Evolutionary conservation across 1,140 invertebrate genomes (phyloP), one percentile per base, ranked within the genome.

Genomic region (Coenobita brevimanus): DNA sequence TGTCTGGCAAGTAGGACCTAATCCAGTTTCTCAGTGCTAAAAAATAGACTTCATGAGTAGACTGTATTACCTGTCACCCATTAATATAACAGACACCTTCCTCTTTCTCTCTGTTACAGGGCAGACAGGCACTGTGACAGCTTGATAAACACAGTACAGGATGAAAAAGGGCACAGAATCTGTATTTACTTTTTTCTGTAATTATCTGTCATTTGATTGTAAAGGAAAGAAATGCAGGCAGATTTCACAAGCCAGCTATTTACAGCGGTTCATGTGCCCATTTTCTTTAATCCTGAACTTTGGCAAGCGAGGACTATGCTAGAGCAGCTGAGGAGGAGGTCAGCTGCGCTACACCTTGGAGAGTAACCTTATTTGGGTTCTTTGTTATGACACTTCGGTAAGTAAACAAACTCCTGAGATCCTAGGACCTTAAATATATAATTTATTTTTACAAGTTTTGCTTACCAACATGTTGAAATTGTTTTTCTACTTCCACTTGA

Each of bases 191-290:
- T 41, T 75, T 86, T 64, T 75, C 85, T 80, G 79, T 87, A 76
- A 80, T 87, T 64, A 87, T 80, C 76, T 87, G 85, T 81, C 85
- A 87, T 87, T 87, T 86, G 83, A 79, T n/a, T n/a, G n/a, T n/a
- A n/a, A n/a, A n/a, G 38, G 41, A 17, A 10, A 57, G 79, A 79
- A 86, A 57, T 86, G 67, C 83, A 86, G 83, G 83, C 83, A 79
- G 83, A 86, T 69, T 86, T n/a, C 75, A 86, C 75, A 78, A 67
- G 83, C 83, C 83, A 86, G n/a, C n/a, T 38, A 79, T 86, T 86
- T 86, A 50, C 83, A 86, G 83, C 78, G 78, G 75, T 87, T 87
- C 85, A 81, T 87, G 78, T 87, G 85, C 85, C 85, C 78, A 80
- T 80, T 87, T 87, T n/a, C n/a, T 76, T 87, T 87, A 62, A 81